A percentile compares a stretch with the other conserved stretches of the same genome.
phyloP scores from a whole-genome alignment of 30 jellyfish, hydroid and myxozoan genomes.

The Hydractinia symbiolongicarpus region DNA sequence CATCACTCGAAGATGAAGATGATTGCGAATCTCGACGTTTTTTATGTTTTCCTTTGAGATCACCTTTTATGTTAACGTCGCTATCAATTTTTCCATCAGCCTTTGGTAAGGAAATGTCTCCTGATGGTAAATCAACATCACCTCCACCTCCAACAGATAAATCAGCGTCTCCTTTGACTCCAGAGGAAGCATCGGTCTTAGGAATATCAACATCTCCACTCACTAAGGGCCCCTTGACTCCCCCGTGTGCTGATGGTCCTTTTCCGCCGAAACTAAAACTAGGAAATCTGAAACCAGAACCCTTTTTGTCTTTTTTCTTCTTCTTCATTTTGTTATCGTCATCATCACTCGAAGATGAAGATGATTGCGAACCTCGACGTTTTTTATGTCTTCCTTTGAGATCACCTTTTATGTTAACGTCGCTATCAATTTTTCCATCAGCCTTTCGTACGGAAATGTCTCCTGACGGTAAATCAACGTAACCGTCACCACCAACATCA shows the following conservation, averaged over 20 bases:
- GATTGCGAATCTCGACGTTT: not conserved
- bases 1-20: not conserved
- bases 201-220: not conserved
- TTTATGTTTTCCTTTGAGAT: not conserved
- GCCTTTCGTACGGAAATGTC: too few relatives aligned
- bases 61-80: too few relatives aligned
- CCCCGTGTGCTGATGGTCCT: not conserved
- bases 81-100: too few relatives aligned
- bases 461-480: too few relatives aligned
- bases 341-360: not conserved
- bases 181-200: not conserved
- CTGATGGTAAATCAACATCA: not conserved
- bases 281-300: not conserved
- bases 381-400: too few relatives aligned
- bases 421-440: too few relatives aligned
- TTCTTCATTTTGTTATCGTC: not conserved
- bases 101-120: too few relatives aligned
- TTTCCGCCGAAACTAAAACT: slow-evolving; percentile 1
- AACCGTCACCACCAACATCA: not conserved
- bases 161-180: not conserved
- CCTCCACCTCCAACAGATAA: not conserved
- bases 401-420: too few relatives aligned
- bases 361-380: not conserved
- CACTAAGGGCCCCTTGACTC: not conserved
- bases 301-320: not conserved